Percentiles rank a stretch among this genome's conserved stretches.
Conservation (phyloP, 2,888 invertebrate species). For the Amphipyra tragopoginis region DNA sequence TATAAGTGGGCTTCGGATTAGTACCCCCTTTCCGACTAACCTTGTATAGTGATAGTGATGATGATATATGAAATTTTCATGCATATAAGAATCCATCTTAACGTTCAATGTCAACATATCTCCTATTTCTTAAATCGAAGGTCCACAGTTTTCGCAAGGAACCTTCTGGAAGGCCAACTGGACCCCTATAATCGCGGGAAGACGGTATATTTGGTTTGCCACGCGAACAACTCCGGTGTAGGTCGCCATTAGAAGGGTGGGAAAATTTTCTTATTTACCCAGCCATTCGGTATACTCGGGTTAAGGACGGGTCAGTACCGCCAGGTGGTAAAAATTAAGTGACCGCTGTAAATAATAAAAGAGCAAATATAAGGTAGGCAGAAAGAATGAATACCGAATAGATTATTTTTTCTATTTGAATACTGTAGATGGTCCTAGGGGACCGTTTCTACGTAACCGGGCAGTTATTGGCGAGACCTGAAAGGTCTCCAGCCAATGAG, state of each 20-base stretch:
- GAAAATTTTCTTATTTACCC: slow-evolving; percentile 75
- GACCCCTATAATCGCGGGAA: slow-evolving; percentile 65
- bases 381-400: neutral
- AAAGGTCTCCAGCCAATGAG: too few relatives aligned
- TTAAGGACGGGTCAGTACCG: slow-evolving; percentile 40
- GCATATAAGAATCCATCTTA: neutral
- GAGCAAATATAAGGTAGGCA: neutral
- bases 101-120: slow-evolving; percentile 31
- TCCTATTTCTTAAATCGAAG: slow-evolving; percentile 34
- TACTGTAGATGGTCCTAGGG: too few relatives aligned
- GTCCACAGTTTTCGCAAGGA: slow-evolving; percentile 33
- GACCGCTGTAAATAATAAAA: slow-evolving; percentile 4
- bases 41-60: too few relatives aligned
- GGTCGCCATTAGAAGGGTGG: slow-evolving; percentile 75
- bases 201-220: slow-evolving; percentile 65
- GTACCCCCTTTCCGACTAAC: too few relatives aligned
- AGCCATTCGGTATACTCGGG: slow-evolving; percentile 61
- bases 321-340: slow-evolving; percentile 15
- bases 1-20: too few relatives aligned
- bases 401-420: too few relatives aligned
- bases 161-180: slow-evolving; percentile 49
- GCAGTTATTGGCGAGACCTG: too few relatives aligned
- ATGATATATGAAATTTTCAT: neutral
- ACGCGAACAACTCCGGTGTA: slow-evolving; percentile 56
- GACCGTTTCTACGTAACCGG: too few relatives aligned